Evolutionary conservation across 2,888 invertebrate genomes (phyloP), one percentile per base, ranked within the genome.

Genomic region (Rhagophthalmus giganteus): DNA sequence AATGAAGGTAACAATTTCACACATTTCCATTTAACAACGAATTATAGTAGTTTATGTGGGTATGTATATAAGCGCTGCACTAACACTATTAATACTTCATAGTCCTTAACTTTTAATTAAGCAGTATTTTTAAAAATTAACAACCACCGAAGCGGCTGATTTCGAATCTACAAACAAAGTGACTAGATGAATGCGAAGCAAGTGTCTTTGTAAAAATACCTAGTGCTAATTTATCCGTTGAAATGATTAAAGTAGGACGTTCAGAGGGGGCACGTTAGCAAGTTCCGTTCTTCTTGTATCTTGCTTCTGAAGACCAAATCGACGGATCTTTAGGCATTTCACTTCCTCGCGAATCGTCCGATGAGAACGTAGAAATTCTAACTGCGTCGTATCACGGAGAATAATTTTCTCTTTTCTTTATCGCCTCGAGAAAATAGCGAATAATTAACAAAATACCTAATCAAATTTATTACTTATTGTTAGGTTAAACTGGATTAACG

Each of bases 171-270:
- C 30, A 40, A 40, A 45, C 28, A 40, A 30, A 28, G 31, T 34
- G 51, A 39, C 39, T 51, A 37, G 45, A 39, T n/a, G n/a, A n/a
- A n/a, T 51, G 51, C 34, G 40, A 45, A 45, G 45, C 51, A 51
- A 51, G 45, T 45, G 51, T 25, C 44, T 50, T 51, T 45, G 45
- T 45, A 39, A 51, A 51, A 51, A 35, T 45, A 45, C 8, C 45
- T 30, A 39, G 45, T 51, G 33, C 37, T 41, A 52, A 47, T 52
- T 52, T 52, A 52, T 46, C 47, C 28, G 20, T 47, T 52, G 54
- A 56, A 58, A 51, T 34, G 44, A 12, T 35, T 42, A 34, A 55
- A 57, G 58, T 60, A 53, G 60, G 47, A 37, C 37, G 26, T 24
- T 25, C 37, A 37, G 37, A 37, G 11, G 26, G 26, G 30, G 11